Evolutionary conservation across 2,797 vertebrate genomes (phyloP).

Genomic region (Siniperca undulata): DNA sequence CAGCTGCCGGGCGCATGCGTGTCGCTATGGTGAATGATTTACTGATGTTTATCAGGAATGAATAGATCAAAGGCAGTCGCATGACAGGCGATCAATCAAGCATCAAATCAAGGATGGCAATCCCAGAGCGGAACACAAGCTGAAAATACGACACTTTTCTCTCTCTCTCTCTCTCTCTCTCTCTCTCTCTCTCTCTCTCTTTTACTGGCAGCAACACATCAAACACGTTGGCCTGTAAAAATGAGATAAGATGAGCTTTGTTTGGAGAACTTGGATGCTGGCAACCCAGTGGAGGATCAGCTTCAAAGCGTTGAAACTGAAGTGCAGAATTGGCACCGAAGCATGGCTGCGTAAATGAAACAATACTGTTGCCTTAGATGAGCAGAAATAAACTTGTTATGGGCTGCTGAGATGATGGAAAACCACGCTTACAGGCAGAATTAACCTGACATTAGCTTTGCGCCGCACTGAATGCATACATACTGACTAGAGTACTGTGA

Average conservation of each 20-base stretch:
- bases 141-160: conserved; percentile 68
- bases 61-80: conserved; percentile 99
- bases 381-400: conserved; percentile 38
- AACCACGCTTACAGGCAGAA: not conserved
- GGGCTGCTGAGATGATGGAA: not conserved
- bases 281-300: conserved; percentile 46
- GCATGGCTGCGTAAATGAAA: conserved; percentile 49
- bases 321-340: conserved; percentile 48
- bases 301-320: conserved; percentile 46
- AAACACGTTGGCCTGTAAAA: conserved; percentile 65
- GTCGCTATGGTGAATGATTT: conserved; percentile 98
- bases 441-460: not conserved
- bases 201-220: conserved; percentile 54
- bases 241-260: conserved; percentile 72
- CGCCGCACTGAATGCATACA: not conserved
- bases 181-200: not conserved
- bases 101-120: conserved; percentile 96
- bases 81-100: conserved; percentile 99
- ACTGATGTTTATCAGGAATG: conserved; percentile 99
- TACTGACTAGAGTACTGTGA: not conserved
- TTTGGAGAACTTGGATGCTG: conserved; percentile 67
- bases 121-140: conserved; percentile 74
- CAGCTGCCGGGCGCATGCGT: conserved; percentile 93
- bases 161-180: conserved; percentile 7
- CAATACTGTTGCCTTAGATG: conserved; percentile 30